Evolutionary conservation across 2,888 invertebrate species (phyloP).

Genomic region (Fragum whitleyi): DNA sequence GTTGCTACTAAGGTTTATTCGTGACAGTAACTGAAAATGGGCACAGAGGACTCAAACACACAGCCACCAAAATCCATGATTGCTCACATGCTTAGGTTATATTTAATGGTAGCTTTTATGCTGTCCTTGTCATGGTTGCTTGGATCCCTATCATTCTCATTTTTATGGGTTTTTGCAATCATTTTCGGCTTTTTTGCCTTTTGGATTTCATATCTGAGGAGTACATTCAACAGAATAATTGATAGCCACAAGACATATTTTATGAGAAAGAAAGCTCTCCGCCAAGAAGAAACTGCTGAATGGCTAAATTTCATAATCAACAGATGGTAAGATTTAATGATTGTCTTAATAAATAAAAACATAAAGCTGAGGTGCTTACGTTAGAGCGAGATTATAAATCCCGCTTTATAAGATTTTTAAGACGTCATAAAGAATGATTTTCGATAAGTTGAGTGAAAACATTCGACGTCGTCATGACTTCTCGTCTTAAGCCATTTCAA

Average conservation of each 20-base stretch:
- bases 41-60: background rate
- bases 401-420: no score
- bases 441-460: no score
- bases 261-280: slow-evolving; percentile 86
- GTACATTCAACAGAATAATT: slow-evolving; percentile 78
- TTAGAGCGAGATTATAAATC: no score
- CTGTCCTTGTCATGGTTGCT: slow-evolving; percentile 79
- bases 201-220: slow-evolving; percentile 81
- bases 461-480: no score
- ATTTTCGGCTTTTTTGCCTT: slow-evolving; percentile 79
- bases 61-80: slow-evolving; percentile 57
- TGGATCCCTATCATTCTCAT: slow-evolving; percentile 79
- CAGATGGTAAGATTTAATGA: slow-evolving; percentile 85
- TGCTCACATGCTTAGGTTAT: slow-evolving; percentile 79
- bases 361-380: no score
- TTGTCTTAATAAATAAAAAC: background rate
- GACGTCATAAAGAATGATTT: no score
- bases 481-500: no score
- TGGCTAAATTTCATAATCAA: slow-evolving; percentile 87
- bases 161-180: slow-evolving; percentile 82
- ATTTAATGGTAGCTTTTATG: slow-evolving; percentile 79
- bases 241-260: slow-evolving; percentile 82
- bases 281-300: slow-evolving; percentile 87
- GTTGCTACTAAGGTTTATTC: background rate
- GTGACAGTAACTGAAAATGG: background rate